Evolutionary conservation across 2,113 vertebrate species (phyloP), one percentile per base, ranked within the genome.

Genomic region (Sitta europaea): DNA sequence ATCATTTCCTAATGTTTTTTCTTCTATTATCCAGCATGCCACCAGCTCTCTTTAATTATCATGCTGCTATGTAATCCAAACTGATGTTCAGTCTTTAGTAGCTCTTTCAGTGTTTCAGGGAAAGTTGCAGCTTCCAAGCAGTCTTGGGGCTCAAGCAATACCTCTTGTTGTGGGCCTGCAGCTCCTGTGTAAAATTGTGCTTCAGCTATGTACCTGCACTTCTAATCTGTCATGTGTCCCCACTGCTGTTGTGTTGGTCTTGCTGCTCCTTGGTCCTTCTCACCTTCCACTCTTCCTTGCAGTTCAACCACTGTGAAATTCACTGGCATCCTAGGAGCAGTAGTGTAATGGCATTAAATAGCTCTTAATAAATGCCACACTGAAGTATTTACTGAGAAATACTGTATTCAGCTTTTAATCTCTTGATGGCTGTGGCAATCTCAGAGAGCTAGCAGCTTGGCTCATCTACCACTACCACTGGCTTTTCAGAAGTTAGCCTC

Each of bases 351-450:
- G 53, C 28, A 43, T 74, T 77, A 65, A 91, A 53, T 86, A 73
- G 58, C 36, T 86, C 40, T 90, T 86, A 62, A 42, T 58, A 70
- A 50, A 57, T 74, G 59, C 47, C 31, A 33, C 51, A 14, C 48
- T 31, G 51, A 71, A 88, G 35, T 66, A 28, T 54, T 71, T 81
- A 58, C 74, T 28, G 40, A 71, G 74, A 92, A 71, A 48, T 78
- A 55, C 43, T 82, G 43, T 53, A 58, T 77, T 84, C 55, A 84
- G 63, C 59, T 89, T 91, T 87, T 85, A 78, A 51, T 78, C 35
- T 87, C 20, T 14, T 74, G 51, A 58, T 87, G 74, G 65, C 20
- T 73, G 19, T 50, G 50, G 59, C 4, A 10, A 13, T 87, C 63
- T 87, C 58, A 36, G 54, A 55, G 53, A 91, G 28, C 54, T 82